Base-by-base conservation (phyloP, 2,888 invertebrate species). In the Dascillus cervinus region DNA sequence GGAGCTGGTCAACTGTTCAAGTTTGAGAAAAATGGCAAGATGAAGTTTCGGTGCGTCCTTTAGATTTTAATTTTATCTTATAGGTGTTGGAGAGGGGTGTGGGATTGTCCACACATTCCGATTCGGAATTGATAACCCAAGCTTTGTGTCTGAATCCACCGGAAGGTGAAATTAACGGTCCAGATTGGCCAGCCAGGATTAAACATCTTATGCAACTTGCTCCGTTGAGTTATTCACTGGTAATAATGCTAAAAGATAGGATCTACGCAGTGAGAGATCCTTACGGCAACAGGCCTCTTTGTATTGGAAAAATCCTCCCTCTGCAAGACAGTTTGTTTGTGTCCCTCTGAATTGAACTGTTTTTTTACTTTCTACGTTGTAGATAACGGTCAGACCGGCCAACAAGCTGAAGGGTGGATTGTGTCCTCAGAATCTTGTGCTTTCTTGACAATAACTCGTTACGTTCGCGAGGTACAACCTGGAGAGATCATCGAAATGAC, bases 381-480 rank as follows among this genome's bases (percentile, higher is more conserved):
- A n/a, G n/a, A n/a, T n/a, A n/a, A n/a, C n/a, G n/a, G n/a, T n/a
- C n/a, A n/a, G n/a, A n/a, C n/a, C n/a, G n/a, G n/a, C n/a, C n/a
- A n/a, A n/a, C n/a, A n/a, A 13, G 73, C 80, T 1, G 87, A 87
- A 51, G 96, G 94, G 1, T 98, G 90, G 89, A 89, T 96, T 0
- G 88, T 96, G 11, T 89, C 95, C 0, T 96, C 96, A 0, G 97
- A 98, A 66, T 94, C 96, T 0, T 97, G 96, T 55, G 90, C 94
- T 2, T 95, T 97, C 58, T 74, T 92, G 4, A 85, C 91, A 10
- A 85, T 94, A 34, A 91, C 92, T 0, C 75, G 83, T 15, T 91
- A 92, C 60, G 79, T 88, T 2, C 77, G 95, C 26, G 97, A 97
- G 65, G 90, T 97, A 11, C 72, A 83, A 36, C 95, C 96, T 0